These are phyloP conservation scores for Sesia bembeciformis DNA, from an alignment of 2,888 invertebrate genomes.

Conservation along the genomic window DNA sequence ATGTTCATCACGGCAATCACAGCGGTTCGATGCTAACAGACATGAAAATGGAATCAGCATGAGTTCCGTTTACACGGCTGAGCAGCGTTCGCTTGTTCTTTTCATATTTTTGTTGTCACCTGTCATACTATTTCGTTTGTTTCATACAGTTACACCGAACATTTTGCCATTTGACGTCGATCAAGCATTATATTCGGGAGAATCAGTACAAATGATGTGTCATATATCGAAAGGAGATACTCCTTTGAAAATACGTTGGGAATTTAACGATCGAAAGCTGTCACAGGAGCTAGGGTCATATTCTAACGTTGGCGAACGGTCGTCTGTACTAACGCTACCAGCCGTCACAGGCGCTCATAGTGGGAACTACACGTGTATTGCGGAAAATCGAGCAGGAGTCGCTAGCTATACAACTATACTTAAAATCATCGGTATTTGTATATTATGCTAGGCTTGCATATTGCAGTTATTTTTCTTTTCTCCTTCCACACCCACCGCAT, in stretches of 20 bases:
- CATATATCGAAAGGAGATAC: conserved; percentile 79
- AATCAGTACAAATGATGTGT: conserved; percentile 77
- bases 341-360: conserved; percentile 65
- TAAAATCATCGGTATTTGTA: conserved; percentile 64
- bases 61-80: conserved; percentile 41
- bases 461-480: conserved; percentile 9
- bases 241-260: conserved; percentile 79
- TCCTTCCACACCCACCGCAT: conserved; percentile 10
- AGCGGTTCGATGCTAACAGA: conserved; percentile 33
- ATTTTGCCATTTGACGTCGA: conserved; percentile 78
- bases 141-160: conserved; percentile 59
- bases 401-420: conserved; percentile 65
- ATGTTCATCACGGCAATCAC: conserved; percentile 14
- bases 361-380: conserved; percentile 75
- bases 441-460: conserved; percentile 8
- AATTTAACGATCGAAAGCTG: conserved; percentile 68
- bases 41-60: conserved; percentile 53
- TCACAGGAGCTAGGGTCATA: conserved; percentile 63
- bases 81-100: conserved; percentile 36
- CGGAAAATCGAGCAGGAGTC: conserved; percentile 68
- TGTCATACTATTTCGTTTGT: conserved; percentile 17
- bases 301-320: conserved; percentile 56
- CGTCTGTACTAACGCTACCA: conserved; percentile 66
- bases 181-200: conserved; percentile 76
- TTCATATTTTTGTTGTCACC: conserved; percentile 20